Conservation (phyloP, 2,113 vertebrate genomes). For the Isichthys henryi region DNA sequence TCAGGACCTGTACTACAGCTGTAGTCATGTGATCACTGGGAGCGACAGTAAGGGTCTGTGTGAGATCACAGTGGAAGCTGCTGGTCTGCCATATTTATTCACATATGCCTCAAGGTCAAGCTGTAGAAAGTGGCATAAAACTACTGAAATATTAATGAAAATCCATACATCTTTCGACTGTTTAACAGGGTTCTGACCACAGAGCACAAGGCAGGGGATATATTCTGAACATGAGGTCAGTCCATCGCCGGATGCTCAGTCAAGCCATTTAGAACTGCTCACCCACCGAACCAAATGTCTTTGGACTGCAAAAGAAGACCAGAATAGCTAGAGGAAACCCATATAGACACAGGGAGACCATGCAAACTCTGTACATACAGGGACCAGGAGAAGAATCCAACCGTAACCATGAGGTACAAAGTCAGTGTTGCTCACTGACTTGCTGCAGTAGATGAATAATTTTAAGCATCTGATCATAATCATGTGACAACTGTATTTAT, state of each 20-base stretch:
- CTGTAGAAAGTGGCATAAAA: neutral
- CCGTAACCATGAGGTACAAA: neutral
- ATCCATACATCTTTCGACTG: neutral
- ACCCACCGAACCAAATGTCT: neutral
- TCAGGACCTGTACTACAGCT: neutral
- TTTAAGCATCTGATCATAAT: neutral
- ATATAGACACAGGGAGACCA: neutral
- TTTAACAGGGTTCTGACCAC: neutral
- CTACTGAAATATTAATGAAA: neutral
- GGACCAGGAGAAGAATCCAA: neutral
- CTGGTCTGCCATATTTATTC: neutral
- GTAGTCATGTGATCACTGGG: neutral
- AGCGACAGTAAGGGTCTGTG: constrained; percentile 30
- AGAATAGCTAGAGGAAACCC: neutral
- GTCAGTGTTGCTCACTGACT: neutral
- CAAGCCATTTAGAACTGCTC: neutral
- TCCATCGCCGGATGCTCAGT: neutral
- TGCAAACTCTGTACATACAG: neutral
- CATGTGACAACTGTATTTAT: neutral
- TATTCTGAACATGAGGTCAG: neutral
- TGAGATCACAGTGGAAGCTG: constrained; percentile 17
- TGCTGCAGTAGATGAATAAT: neutral
- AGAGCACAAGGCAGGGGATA: neutral
- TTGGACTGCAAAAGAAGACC: neutral
- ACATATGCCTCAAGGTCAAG: constrained; percentile 19